Percentiles rank a stretch among this genome's conserved stretches.
Conservation (phyloP, 2,113 vertebrate genomes). For the Verasper variegatus region DNA sequence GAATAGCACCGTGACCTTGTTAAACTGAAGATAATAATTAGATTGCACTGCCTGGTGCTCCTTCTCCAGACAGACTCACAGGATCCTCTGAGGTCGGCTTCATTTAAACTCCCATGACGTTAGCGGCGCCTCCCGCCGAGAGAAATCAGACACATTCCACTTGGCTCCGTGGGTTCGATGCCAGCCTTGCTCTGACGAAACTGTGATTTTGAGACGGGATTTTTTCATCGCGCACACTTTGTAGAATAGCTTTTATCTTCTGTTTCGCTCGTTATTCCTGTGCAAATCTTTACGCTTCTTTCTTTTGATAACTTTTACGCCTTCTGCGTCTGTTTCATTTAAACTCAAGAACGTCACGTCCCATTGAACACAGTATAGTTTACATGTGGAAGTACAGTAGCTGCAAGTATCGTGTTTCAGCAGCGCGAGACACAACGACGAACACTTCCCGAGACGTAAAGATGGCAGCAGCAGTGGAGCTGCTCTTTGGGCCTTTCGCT, state of each 20-base stretch:
- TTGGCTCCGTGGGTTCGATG: no score
- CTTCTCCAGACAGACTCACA: slow-evolving; percentile 41
- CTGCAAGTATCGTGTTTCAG: not conserved
- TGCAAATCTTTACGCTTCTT: not conserved
- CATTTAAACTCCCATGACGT: slow-evolving; percentile 64
- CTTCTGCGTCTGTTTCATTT: not conserved
- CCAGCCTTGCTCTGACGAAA: not conserved
- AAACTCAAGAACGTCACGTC: not conserved
- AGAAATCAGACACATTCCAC: slow-evolving; percentile 7
- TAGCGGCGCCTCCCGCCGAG: slow-evolving; percentile 28
- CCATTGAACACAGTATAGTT: no score
- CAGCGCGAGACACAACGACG: no score
- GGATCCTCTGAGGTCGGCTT: slow-evolving; percentile 60
- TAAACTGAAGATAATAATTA: slow-evolving; percentile 69
- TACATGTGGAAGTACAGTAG: not conserved
- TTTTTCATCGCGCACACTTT: not conserved
- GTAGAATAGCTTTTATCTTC: not conserved
- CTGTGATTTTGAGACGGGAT: slow-evolving; percentile 20
- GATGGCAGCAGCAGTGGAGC: no score
- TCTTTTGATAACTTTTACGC: not conserved
- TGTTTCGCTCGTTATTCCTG: slow-evolving; percentile 9
- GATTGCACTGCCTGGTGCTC: slow-evolving; percentile 48
- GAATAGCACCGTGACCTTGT: slow-evolving; percentile 69
- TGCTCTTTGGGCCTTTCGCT: not conserved
- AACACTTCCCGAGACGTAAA: no score